These are phyloP conservation scores for Bucco capensis DNA, from an alignment of 2,113 vertebrate species.

Conservation along the genomic window DNA sequence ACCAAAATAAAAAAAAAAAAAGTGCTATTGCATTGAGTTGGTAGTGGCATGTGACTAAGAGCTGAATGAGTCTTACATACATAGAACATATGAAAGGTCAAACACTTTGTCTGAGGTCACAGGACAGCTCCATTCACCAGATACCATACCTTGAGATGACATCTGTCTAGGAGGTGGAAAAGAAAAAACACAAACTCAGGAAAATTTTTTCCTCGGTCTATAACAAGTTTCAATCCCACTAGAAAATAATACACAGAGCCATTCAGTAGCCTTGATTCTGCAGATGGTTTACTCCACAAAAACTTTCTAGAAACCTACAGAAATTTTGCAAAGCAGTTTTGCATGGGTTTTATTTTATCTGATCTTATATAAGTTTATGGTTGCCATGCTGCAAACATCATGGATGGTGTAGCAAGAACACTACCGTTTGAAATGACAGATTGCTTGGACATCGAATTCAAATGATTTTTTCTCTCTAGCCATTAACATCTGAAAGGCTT, in stretches of 20 bases:
- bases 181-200: neutral
- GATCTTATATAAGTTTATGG: neutral
- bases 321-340: neutral
- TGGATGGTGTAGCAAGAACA: neutral
- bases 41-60: too few relatives aligned
- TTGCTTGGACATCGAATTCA: neutral
- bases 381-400: neutral
- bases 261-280: neutral
- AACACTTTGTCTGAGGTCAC: neutral
- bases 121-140: neutral
- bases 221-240: neutral
- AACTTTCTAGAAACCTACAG: neutral
- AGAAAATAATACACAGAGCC: neutral
- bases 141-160: neutral
- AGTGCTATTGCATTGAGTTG: neutral
- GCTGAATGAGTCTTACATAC: neutral
- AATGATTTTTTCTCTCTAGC: neutral
- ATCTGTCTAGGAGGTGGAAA: neutral
- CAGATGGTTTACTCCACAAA: neutral
- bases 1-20: neutral
- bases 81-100: neutral
- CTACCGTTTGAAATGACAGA: neutral
- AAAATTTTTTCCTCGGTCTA: neutral
- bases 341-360: neutral
- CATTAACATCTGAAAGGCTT: slow-evolving; percentile 12